A percentile compares a stretch with the other conserved stretches of the same genome.
phyloP scores from a whole-genome alignment of 2,113 vertebrate species.

The Marcusenius ussheri region DNA sequence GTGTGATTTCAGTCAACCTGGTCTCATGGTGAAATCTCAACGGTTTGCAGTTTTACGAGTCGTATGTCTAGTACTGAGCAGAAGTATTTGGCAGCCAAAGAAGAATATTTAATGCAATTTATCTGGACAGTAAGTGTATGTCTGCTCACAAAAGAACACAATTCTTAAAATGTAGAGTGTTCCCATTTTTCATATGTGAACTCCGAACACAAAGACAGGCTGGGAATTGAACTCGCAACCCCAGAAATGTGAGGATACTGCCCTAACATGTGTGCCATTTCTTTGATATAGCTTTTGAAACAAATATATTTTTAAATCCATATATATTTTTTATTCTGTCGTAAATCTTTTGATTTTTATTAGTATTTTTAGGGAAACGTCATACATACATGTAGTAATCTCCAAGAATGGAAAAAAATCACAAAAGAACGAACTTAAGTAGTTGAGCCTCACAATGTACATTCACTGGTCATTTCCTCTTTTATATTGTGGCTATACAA shows the following conservation, averaged over 20 bases:
- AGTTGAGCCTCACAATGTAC: neutral
- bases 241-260: neutral
- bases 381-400: neutral
- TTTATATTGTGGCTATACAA: constrained; percentile 4
- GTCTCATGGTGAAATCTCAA: neutral
- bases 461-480: constrained; percentile 3
- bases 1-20: neutral
- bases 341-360: neutral
- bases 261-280: neutral
- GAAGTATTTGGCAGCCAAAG: neutral
- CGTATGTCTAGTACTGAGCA: neutral
- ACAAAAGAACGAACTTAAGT: neutral
- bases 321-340: neutral
- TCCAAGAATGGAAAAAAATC: neutral
- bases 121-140: neutral
- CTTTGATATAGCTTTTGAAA: neutral
- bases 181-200: no score
- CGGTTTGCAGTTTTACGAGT: neutral
- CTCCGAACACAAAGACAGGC: neutral
- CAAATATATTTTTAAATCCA: neutral
- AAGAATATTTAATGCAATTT: neutral
- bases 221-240: neutral
- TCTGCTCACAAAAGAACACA: neutral
- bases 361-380: neutral
- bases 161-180: neutral